These are phyloP conservation scores for Bombyx mori DNA, from an alignment of 1,140 invertebrate genomes.

Conservation along the genomic window DNA sequence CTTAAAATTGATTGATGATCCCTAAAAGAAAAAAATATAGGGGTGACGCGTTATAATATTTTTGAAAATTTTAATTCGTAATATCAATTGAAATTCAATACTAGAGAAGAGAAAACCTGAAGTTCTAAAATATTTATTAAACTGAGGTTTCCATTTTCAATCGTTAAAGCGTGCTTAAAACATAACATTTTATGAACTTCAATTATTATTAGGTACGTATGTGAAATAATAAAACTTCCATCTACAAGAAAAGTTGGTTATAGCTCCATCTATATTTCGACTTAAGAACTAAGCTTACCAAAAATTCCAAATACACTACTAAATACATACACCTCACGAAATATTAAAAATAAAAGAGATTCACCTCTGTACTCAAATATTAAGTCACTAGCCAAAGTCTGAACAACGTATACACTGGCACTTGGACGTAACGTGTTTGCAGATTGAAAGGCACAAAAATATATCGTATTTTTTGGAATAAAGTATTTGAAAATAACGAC, in stretches of 20 bases:
- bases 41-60: too few species aligned
- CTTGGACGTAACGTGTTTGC: conserved; percentile 59
- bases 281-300: conserved; percentile 5
- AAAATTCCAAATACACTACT: conserved; percentile 13
- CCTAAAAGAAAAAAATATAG: too few species aligned
- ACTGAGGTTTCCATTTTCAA: too few species aligned
- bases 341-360: conserved; percentile 26
- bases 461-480: neutral
- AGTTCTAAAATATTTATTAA: too few species aligned
- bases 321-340: conserved; percentile 14
- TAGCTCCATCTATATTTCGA: conserved; percentile 3
- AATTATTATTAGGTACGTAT: too few species aligned
- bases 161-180: too few species aligned
- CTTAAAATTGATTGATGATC: too few species aligned
- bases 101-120: too few species aligned
- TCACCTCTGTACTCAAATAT: conserved; percentile 62
- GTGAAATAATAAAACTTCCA: too few species aligned
- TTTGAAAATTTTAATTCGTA: too few species aligned
- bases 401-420: conserved; percentile 59
- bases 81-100: too few species aligned
- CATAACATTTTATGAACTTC: too few species aligned
- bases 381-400: conserved; percentile 60
- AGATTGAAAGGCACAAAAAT: conserved; percentile 22
- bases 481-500: conserved; percentile 10
- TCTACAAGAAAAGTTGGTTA: neutral